phyloP scores from a whole-genome alignment of 2,888 invertebrate genomes.

The Athripsodes cinereus region DNA sequence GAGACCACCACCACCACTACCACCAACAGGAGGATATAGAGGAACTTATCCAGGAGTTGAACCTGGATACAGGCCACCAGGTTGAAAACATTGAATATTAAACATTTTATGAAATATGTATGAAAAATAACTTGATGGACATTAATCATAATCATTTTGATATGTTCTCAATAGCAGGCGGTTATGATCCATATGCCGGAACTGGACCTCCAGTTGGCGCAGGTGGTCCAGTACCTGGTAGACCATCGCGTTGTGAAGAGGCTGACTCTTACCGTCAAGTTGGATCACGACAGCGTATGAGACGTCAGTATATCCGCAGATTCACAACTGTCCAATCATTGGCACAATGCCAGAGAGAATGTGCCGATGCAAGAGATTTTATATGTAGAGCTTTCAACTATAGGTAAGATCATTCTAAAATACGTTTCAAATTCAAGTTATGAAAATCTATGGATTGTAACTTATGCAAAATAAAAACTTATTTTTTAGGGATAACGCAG shows the following conservation, averaged over 20 bases:
- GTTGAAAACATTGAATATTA: conserved; percentile 6
- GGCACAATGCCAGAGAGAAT: conserved; percentile 78
- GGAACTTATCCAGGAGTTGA: conserved; percentile 26
- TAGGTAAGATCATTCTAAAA: conserved; percentile 45
- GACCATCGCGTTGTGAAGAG: conserved; percentile 66
- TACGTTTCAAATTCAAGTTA: too few relatives aligned
- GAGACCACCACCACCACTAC: conserved; percentile 14
- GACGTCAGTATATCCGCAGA: conserved; percentile 70
- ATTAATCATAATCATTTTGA: too few relatives aligned
- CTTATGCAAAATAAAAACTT: too few relatives aligned
- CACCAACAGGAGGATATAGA: conserved; percentile 26
- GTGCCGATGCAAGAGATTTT: conserved; percentile 76
- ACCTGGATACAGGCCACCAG: conserved; percentile 26
- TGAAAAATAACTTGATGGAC: too few relatives aligned
- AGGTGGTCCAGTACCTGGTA: conserved; percentile 37
- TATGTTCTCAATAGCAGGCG: conserved; percentile 4
- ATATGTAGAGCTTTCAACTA: conserved; percentile 84
- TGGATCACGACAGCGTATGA: conserved; percentile 69
- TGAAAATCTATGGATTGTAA: too few relatives aligned
- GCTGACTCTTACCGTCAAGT: conserved; percentile 77
- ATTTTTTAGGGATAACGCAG: conserved; percentile 38
- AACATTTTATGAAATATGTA: background rate
- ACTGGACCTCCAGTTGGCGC: conserved; percentile 35
- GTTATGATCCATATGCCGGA: conserved; percentile 30
- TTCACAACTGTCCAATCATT: conserved; percentile 68